Percentiles rank a stretch among this genome's conserved stretches.
Conservation (phyloP, 2,888 invertebrate species). For the Leptinotarsa peninsularis region DNA sequence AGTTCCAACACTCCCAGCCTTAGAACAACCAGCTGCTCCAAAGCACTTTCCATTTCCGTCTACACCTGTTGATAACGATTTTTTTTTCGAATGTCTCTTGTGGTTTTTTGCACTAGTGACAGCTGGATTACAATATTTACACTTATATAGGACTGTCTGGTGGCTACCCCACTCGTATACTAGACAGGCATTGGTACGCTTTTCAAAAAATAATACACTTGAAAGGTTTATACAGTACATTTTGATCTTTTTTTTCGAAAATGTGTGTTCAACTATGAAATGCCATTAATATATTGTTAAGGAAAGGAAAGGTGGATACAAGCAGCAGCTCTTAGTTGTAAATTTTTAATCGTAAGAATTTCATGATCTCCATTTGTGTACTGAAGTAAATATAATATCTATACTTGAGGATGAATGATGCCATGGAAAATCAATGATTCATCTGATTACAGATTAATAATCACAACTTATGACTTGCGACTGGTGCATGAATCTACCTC, state of each 20-base stretch:
- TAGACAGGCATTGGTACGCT: constrained; percentile 85
- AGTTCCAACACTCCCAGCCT: constrained; percentile 57
- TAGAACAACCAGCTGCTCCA: constrained; percentile 71
- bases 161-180: constrained; percentile 95
- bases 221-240: constrained; percentile 2
- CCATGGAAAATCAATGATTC: no score
- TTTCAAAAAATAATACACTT: constrained; percentile 8
- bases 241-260: not conserved
- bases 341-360: no score
- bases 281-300: not conserved
- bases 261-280: constrained; percentile 4
- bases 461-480: no score
- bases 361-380: no score
- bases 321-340: no score
- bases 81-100: constrained; percentile 88
- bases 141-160: constrained; percentile 96
- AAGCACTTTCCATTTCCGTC: constrained; percentile 87
- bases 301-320: no score
- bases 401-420: no score
- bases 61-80: constrained; percentile 81
- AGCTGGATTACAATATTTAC: constrained; percentile 90
- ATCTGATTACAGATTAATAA: no score
- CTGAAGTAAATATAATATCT: no score
- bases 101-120: constrained; percentile 84
- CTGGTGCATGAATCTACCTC: no score